phyloP scores from a whole-genome alignment of 2,113 vertebrate species.

The Steatornis caripensis region DNA sequence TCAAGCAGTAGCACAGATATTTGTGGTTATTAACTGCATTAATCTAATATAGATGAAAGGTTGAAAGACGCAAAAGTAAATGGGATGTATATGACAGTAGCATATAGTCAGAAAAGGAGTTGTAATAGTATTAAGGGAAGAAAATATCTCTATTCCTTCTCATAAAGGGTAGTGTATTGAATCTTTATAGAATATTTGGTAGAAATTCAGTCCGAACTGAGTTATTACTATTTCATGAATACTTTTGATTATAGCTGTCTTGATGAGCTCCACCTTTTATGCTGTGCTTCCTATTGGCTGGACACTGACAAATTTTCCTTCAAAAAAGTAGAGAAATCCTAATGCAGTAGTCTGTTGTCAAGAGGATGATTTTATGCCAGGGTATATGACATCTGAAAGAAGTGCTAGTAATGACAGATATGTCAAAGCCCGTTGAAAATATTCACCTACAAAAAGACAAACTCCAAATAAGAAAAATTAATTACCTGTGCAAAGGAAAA shows the following conservation, averaged over 20 bases:
- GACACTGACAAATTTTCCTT: neutral
- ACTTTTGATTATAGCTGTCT: neutral
- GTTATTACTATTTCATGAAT: neutral
- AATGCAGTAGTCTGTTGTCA: neutral
- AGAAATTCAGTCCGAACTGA: neutral
- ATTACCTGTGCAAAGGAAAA: neutral
- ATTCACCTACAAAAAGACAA: neutral
- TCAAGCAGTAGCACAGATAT: neutral
- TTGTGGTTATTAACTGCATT: neutral
- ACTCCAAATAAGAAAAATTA: neutral
- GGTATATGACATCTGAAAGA: neutral
- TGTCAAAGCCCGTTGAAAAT: neutral
- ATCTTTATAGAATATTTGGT: neutral
- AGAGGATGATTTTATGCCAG: neutral
- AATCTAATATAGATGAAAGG: neutral
- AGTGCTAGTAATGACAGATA: neutral
- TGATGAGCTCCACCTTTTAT: neutral
- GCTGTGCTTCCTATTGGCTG: fast-evolving
- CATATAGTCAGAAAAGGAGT: neutral
- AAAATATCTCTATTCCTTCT: neutral
- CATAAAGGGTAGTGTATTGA: neutral
- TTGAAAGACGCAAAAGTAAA: neutral
- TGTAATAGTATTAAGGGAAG: neutral
- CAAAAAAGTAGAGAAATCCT: neutral
- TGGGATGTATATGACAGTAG: neutral